Conservation (phyloP, 2,797 vertebrate genomes). For the Anabacerthia variegaticeps region DNA sequence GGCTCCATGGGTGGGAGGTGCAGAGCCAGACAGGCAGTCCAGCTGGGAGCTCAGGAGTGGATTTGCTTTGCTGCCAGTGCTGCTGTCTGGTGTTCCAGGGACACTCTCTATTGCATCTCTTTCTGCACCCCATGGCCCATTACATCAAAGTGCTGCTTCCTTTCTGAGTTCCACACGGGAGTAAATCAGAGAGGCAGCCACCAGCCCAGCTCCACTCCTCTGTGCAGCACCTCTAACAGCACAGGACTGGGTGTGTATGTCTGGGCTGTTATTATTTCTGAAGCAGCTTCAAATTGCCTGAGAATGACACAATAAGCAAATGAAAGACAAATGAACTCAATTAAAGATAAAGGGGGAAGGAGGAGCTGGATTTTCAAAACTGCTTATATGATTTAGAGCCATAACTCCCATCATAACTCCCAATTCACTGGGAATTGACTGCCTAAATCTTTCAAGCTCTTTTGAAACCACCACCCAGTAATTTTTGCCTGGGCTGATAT, state of each 20-base stretch:
- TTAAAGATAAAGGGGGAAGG: constrained; percentile 28
- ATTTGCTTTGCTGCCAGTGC: background rate
- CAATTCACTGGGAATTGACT: constrained; percentile 34
- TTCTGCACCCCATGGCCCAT: background rate
- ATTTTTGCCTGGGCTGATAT: constrained; percentile 37
- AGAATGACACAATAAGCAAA: constrained; percentile 36
- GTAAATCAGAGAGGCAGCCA: background rate
- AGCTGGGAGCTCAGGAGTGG: background rate
- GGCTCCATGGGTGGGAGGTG: background rate
- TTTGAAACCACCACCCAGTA: constrained; percentile 50
- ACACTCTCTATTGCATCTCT: background rate
- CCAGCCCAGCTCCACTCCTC: background rate
- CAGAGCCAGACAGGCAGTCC: fast-evolving
- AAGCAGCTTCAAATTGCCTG: background rate
- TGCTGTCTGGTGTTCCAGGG: background rate
- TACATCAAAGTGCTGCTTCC: background rate
- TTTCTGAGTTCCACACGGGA: background rate
- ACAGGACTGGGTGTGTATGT: fast-evolving
- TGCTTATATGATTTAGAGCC: constrained; percentile 19
- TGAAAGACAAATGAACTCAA: constrained; percentile 50
- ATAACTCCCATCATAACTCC: constrained; percentile 21
- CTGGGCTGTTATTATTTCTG: background rate
- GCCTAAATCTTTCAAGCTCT: constrained; percentile 39
- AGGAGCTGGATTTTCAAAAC: constrained; percentile 41
- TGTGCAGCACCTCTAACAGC: background rate